phyloP scores from a whole-genome alignment of 35 echinoderm and acorn worm genomes.

The Holothuria glaberrima region DNA sequence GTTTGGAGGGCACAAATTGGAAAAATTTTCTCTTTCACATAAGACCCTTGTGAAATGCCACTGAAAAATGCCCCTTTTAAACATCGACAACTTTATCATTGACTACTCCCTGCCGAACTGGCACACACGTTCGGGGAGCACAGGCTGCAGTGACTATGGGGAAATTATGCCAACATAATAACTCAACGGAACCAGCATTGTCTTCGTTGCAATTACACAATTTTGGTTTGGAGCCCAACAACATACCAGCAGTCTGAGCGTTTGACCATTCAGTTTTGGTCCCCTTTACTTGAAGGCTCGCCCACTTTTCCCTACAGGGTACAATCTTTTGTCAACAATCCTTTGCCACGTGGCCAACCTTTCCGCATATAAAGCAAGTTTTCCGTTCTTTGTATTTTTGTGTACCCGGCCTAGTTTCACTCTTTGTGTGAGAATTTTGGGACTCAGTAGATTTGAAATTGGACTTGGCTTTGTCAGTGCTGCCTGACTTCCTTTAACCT shows the following conservation, averaged over 20 bases:
- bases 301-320: not conserved
- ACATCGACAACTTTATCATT: not conserved
- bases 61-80: too few species aligned
- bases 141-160: slow-evolving; percentile 39
- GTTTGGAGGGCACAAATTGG: too few species aligned
- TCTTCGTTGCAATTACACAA: slow-evolving; percentile 31
- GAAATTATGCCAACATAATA: slow-evolving; percentile 42
- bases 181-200: not conserved
- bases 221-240: not conserved
- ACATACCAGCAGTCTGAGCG: not conserved
- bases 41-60: too few species aligned
- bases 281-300: slow-evolving; percentile 4
- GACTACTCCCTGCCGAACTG: slow-evolving; percentile 9
- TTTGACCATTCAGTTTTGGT: not conserved
- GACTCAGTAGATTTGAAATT: too few species aligned
- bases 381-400: not conserved
- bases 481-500: not conserved
- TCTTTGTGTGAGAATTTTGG: not conserved
- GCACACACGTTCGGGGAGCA: slow-evolving; percentile 6
- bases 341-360: too few species aligned
- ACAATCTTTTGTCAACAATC: not conserved
- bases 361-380: too few species aligned
- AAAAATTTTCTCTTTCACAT: too few species aligned
- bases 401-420: too few species aligned
- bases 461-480: not conserved